These are phyloP conservation scores for Ceratosolen solmsi DNA, from an alignment of 1,140 invertebrate genomes.

Conservation along the genomic window DNA sequence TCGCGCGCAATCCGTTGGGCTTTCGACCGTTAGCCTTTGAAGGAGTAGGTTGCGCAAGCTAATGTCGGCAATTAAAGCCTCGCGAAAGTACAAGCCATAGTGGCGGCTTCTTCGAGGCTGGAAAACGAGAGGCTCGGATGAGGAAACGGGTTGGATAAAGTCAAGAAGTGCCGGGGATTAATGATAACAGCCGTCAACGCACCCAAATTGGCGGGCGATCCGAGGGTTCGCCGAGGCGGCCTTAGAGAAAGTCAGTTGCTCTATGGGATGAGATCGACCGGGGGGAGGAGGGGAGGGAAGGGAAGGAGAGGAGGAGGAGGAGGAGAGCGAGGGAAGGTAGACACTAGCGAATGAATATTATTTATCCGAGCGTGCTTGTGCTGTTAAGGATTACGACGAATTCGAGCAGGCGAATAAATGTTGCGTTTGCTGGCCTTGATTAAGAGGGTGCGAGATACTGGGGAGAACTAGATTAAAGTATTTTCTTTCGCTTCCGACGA, in stretches of 20 bases:
- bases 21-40: constrained; percentile 3
- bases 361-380: constrained; percentile 39
- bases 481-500: background rate
- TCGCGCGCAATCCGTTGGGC: background rate
- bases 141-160: background rate
- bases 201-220: constrained; percentile 63
- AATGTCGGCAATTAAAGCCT: constrained; percentile 35
- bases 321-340: too few relatives aligned
- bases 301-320: too few relatives aligned
- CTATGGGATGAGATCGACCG: too few relatives aligned
- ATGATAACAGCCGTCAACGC: constrained; percentile 63
- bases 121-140: background rate
- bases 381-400: constrained; percentile 13
- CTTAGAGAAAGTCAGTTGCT: background rate
- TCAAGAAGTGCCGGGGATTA: constrained; percentile 48
- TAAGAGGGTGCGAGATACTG: constrained; percentile 41
- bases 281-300: too few relatives aligned
- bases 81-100: constrained; percentile 16
- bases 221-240: constrained; percentile 48
- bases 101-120: background rate
- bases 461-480: constrained; percentile 31
- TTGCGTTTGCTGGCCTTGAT: constrained; percentile 48
- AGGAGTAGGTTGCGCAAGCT: constrained; percentile 18
- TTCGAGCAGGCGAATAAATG: constrained; percentile 41
- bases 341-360: constrained; percentile 48